Evolutionary conservation across 1,140 invertebrate genomes (phyloP).

Genomic region (Plectrocnemia conspersa): DNA sequence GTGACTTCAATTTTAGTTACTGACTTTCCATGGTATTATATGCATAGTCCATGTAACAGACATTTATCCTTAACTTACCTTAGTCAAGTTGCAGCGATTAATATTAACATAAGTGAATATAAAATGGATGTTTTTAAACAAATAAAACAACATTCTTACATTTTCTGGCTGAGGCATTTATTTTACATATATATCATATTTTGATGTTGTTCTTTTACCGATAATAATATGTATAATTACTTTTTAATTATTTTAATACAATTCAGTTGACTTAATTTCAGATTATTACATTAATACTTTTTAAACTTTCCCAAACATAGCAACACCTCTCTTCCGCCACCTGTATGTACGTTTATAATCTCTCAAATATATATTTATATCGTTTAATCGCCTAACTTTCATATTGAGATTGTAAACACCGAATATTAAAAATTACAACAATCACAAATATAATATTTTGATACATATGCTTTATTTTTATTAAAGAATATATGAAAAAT

Average conservation of each 20-base stretch:
- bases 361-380: neutral
- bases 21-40: too few relatives aligned
- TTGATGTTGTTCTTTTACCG: conserved; percentile 35
- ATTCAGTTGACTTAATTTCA: conserved; percentile 34
- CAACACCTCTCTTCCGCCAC: conserved; percentile 27
- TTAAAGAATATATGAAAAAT: conserved; percentile 24
- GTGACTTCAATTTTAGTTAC: too few relatives aligned
- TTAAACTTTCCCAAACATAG: conserved; percentile 36
- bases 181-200: conserved; percentile 36
- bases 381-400: conserved; percentile 13
- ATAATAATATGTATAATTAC: conserved; percentile 35
- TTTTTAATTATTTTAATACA: conserved; percentile 35
- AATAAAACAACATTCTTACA: conserved; percentile 19
- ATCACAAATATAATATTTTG: conserved; percentile 25
- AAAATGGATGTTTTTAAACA: neutral
- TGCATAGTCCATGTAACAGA: too few relatives aligned
- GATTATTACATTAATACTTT: conserved; percentile 36
- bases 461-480: conserved; percentile 8
- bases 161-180: conserved; percentile 37
- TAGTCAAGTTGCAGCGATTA: neutral
- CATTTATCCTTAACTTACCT: too few relatives aligned
- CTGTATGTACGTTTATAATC: neutral
- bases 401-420: conserved; percentile 18
- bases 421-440: conserved; percentile 25
- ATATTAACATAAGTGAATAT: neutral